Evolutionary conservation across 2,888 invertebrate genomes (phyloP), one percentile per base, ranked within the genome.

Genomic region (Nyleta sp.): DNA sequence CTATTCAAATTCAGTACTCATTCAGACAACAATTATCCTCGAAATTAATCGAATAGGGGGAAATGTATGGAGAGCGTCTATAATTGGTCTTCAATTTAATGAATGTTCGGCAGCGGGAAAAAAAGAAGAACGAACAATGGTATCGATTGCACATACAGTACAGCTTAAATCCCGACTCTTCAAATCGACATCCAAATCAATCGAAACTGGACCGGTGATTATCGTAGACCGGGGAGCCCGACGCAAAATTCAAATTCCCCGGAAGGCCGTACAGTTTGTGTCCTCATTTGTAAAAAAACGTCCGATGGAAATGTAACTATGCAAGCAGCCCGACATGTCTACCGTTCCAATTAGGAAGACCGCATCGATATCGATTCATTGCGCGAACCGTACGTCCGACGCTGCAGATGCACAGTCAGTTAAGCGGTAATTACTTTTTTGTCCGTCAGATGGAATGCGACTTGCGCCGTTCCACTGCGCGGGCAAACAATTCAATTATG

Each of bases 351-450:
- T 74, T 74, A 74, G 67, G 35, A 52, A 52, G 50, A 55, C 48
- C 17, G 20, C 64, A 40, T 64, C 72, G 59, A 59, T 73, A 73
- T 73, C 50, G 73, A 65, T 73, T 73, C 40, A 44, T 42, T 65
- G 50, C 13, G 57, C 57, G 55, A 64, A 64, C 55, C n/a, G 50
- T 62, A 62, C 53, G 46, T 31, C 33, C 46, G 31, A 44, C 8
- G 62, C 62, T 59, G 28, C 42, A 57, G 57, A 72, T 65, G 65
- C 65, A 46, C 17, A 57, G 73, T 73, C 48, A 65, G 73, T 72
- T 73, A 73, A 72, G 73, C 64, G 73, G 73, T 65, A 73, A 73
- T 73, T 73, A 73, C 57, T 64, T 72, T 64, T 72, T 73, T 73
- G 64, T 50, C 38, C 17, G 18, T 17, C 57, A 10, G 57, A 42